Evolutionary conservation across 2,888 invertebrate species (phyloP).

Genomic region (Rhogogaster chlorosoma): DNA sequence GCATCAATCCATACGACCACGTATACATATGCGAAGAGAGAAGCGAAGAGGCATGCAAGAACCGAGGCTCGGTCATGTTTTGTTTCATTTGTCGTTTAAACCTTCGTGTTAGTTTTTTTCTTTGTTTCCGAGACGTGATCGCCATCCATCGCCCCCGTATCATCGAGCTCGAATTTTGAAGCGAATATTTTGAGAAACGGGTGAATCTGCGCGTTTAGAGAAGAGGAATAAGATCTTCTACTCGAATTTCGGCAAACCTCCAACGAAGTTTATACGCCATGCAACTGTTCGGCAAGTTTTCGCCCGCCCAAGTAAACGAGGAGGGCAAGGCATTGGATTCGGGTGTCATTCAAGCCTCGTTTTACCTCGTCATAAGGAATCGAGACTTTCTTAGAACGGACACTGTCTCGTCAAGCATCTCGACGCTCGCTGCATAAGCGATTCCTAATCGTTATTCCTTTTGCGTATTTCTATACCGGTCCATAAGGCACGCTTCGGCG

Average conservation of each 20-base stretch:
- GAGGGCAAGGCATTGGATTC: slow-evolving; percentile 28
- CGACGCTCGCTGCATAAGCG: slow-evolving; percentile 34
- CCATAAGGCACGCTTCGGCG: slow-evolving; percentile 31
- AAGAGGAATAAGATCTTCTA: slow-evolving; percentile 32
- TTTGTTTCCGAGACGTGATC: neutral
- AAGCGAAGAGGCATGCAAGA: slow-evolving; percentile 21
- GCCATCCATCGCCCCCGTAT: neutral
- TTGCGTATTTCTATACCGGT: neutral
- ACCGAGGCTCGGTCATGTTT: neutral
- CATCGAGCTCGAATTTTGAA: neutral
- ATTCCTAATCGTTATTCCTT: slow-evolving; percentile 38
- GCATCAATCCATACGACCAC: slow-evolving; percentile 22
- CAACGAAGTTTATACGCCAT: slow-evolving; percentile 45
- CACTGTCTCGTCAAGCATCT: slow-evolving; percentile 11
- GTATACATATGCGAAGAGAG: neutral
- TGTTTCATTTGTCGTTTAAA: neutral
- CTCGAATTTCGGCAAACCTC: slow-evolving; percentile 49
- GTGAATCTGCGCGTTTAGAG: neutral
- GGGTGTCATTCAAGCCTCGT: slow-evolving; percentile 40
- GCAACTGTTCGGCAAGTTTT: slow-evolving; percentile 26
- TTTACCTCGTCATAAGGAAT: slow-evolving; percentile 29
- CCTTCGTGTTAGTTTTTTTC: neutral
- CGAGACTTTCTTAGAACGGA: slow-evolving; percentile 41
- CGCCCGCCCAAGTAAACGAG: slow-evolving; percentile 7
- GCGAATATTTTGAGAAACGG: neutral